phyloP scores from a whole-genome alignment of 1,140 invertebrate species.

The Zaprionus taronus region DNA sequence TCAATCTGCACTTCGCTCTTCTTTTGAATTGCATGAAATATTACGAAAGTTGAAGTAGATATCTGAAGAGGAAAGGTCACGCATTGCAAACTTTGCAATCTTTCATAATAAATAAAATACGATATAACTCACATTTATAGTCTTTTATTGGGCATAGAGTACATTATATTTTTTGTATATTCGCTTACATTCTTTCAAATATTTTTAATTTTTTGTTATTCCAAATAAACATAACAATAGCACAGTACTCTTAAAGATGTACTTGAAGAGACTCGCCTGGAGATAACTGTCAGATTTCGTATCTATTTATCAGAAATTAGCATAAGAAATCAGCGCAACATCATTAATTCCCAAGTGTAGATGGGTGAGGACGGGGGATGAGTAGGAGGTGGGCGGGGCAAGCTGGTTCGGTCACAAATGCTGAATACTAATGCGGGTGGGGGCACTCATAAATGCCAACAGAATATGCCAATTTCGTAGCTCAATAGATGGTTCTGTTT shows the following conservation, averaged over 20 bases:
- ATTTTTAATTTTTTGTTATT: neutral
- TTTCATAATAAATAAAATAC: neutral
- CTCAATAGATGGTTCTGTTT: constrained; percentile 1
- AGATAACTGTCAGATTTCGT: neutral
- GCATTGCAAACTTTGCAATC: neutral
- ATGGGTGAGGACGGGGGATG: neutral
- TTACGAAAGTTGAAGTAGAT: neutral
- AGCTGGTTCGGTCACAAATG: constrained; percentile 19
- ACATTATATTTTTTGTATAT: too few relatives aligned
- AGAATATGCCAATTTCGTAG: constrained; percentile 27
- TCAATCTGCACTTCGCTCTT: constrained; percentile 36
- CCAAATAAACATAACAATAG: neutral
- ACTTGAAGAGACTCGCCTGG: neutral
- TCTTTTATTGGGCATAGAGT: neutral
- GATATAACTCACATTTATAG: neutral
- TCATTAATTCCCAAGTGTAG: constrained; percentile 31
- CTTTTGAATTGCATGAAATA: neutral
- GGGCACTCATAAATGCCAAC: constrained; percentile 30
- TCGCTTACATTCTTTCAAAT: too few relatives aligned
- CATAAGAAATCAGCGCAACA: constrained; percentile 32
- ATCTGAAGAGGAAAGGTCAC: neutral
- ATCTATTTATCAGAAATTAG: constrained; percentile 8
- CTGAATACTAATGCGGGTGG: constrained; percentile 37
- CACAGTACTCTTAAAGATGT: neutral
- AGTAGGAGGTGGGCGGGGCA: constrained; percentile 9